Percentiles rank a stretch among this genome's conserved stretches.
phyloP scores from a whole-genome alignment of 2,113 vertebrate species.

The Hyaena hyaena region DNA sequence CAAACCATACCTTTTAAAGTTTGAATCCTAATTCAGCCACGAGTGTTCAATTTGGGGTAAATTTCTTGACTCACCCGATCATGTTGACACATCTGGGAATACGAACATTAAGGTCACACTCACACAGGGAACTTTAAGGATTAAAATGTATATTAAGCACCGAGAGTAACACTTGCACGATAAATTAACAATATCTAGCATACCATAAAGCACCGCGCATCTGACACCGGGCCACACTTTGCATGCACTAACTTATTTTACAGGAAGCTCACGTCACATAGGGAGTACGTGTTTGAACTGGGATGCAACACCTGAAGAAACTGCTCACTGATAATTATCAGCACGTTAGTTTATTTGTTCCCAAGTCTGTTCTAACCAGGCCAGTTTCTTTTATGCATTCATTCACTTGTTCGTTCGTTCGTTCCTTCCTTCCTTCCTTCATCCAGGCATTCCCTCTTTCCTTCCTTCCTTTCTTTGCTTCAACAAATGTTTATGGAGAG shows the following conservation, averaged over 20 bases:
- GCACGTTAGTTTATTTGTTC: neutral
- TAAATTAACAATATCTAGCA: neutral
- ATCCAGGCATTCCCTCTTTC: neutral
- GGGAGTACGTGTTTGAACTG: rapidly evolving
- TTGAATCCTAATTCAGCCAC: neutral
- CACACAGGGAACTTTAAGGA: too few species aligned
- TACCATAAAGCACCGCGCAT: rapidly evolving
- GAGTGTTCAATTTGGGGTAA: neutral
- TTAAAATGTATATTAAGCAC: neutral
- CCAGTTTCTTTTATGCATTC: neutral
- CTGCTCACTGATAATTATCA: neutral
- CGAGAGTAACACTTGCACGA: rapidly evolving
- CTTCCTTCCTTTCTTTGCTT: neutral
- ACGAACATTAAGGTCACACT: neutral
- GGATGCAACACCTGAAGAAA: neutral
- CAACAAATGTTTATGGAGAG: neutral
- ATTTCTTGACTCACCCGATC: neutral
- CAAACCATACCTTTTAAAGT: neutral
- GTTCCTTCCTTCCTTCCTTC: neutral
- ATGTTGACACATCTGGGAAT: neutral
- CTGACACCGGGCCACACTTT: rapidly evolving
- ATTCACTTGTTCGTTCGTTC: neutral
- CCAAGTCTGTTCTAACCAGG: neutral
- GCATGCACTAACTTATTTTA: neutral
- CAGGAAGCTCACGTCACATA: too few species aligned